Conservation (phyloP, 1,140 invertebrate species). For the Drosophila pseudoananassae region DNA sequence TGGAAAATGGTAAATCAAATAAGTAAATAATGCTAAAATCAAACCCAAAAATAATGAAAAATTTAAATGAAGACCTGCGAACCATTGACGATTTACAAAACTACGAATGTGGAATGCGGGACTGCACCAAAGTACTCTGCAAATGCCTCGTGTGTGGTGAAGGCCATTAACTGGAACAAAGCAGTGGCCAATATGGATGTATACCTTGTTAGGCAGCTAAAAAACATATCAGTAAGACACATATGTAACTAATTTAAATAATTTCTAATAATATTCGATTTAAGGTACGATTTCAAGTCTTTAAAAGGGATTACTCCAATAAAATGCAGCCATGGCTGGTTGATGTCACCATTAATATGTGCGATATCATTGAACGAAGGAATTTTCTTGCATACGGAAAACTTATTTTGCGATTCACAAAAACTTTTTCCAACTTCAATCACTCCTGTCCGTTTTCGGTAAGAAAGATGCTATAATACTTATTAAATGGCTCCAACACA, state of each 20-base stretch:
- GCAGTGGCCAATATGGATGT: neutral
- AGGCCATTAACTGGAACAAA: neutral
- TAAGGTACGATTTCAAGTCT: neutral
- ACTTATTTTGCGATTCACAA: neutral
- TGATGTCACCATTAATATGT: neutral
- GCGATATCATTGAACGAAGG: neutral
- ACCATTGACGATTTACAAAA: neutral
- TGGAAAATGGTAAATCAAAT: too few relatives aligned
- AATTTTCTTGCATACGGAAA: neutral
- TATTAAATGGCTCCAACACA: too few relatives aligned
- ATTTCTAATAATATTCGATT: neutral
- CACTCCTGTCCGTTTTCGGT: neutral
- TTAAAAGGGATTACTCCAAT: neutral
- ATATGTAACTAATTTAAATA: neutral
- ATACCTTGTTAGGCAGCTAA: neutral
- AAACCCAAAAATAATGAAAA: neutral
- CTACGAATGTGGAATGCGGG: neutral
- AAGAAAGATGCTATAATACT: neutral
- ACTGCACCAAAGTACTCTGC: neutral
- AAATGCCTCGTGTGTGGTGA: neutral
- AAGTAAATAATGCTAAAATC: too few relatives aligned
- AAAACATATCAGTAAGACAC: neutral
- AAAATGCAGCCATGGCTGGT: constrained; percentile 1
- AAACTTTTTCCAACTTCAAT: neutral
- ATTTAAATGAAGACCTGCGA: neutral